These are phyloP conservation scores for Herpailurus yagouaroundi DNA, from an alignment of 2,113 vertebrate species.

Conservation along the genomic window DNA sequence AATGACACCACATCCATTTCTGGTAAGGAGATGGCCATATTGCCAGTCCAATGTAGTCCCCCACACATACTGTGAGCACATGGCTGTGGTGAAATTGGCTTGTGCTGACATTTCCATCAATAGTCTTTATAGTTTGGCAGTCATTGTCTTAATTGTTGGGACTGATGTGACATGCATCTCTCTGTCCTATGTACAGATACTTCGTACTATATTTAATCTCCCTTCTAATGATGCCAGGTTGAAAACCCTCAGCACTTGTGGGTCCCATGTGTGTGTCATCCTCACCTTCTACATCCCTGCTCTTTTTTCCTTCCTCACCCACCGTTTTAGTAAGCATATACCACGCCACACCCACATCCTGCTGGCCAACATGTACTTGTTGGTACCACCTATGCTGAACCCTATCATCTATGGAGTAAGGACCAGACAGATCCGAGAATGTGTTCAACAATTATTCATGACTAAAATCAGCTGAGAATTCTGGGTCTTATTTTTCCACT, in stretches of 20 bases:
- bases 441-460: not conserved
- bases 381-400: slow-evolving; percentile 81
- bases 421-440: slow-evolving; percentile 79
- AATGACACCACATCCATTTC: slow-evolving; percentile 80
- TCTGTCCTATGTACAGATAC: slow-evolving; percentile 74
- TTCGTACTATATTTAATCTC: slow-evolving; percentile 63
- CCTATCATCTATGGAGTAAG: slow-evolving; percentile 83
- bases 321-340: slow-evolving; percentile 74
- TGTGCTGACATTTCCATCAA: slow-evolving; percentile 82
- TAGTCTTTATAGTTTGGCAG: slow-evolving; percentile 79
- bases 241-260: slow-evolving; percentile 82
- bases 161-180: slow-evolving; percentile 76
- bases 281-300: slow-evolving; percentile 79
- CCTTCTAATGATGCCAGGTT: slow-evolving; percentile 52
- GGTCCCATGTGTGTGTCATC: slow-evolving; percentile 83
- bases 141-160: slow-evolving; percentile 76
- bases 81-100: slow-evolving; percentile 85
- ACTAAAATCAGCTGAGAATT: not conserved
- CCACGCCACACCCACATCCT: slow-evolving; percentile 69
- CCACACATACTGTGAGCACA: slow-evolving; percentile 86
- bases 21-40: slow-evolving; percentile 78
- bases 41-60: slow-evolving; percentile 79
- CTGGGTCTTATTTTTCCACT: not conserved
- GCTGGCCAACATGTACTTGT: slow-evolving; percentile 78
- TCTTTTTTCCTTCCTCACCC: slow-evolving; percentile 83